Evolutionary conservation across 2,888 invertebrate genomes (phyloP), one percentile per base, ranked within the genome.

Genomic region (Chalcis sispes): DNA sequence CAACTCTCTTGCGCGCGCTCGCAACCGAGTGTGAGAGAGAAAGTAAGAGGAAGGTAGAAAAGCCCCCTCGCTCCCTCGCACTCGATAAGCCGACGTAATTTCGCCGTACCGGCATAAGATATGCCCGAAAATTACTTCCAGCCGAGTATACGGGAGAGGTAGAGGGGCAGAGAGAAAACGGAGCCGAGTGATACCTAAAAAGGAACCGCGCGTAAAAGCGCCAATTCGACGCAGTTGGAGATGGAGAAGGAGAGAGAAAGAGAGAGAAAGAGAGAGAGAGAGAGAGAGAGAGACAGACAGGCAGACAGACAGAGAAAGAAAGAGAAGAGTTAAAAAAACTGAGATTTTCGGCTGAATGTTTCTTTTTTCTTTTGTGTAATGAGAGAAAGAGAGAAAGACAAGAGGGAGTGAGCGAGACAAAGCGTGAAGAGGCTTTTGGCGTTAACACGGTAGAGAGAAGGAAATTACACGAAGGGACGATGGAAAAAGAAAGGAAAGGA

Each of bases 1-100:
- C 32, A 42, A 46, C 29, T 65, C 65, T 25, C 25, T 62, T 42
- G 8, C 64, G 25, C 52, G 10, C 42, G n/a, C 36, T 61, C 18
- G 8, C 40, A n/a, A 29, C n/a, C 46, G n/a, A 27, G 4, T 15
- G n/a, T 29, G 50, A 46, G 42, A 23, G 20, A 64, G 65, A 48
- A 18, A 40, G 42, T 18, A 48, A 59, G 50, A 25, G 69, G 25
- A 18, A 23, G 40, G n/a, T n/a, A n/a, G n/a, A 32, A 42, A 13
- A 27, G 32, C 15, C 23, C 2, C 1, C 46, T 2, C 42, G 36
- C 54, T 48, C 62, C 58, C 65, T 48, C 70, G 48, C 70, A 72
- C 71, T 78, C 79, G 80, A 80, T 80, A 79, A 80, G 79, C 79
- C 77, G 52, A 65, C 62, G 80, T 80, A 79, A 80, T 80, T 80